Conservation (phyloP, 1,140 invertebrate genomes). For the Drosophila melanica region DNA sequence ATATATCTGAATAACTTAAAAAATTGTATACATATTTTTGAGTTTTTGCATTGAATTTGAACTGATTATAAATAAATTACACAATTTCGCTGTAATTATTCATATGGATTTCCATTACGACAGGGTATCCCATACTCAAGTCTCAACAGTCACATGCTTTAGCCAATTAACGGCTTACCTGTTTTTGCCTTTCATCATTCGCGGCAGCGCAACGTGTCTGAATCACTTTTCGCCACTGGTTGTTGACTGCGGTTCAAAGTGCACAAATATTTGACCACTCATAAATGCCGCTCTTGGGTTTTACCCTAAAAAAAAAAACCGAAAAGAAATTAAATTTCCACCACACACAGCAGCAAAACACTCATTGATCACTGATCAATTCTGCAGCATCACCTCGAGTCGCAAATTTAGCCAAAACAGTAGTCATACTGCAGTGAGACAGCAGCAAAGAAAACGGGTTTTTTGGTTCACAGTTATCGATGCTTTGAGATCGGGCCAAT, state of each 20-base stretch:
- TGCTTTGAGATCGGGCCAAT: conserved; percentile 17
- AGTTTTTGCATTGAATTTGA: too few species aligned
- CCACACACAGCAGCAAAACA: not conserved
- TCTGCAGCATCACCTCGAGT: conserved; percentile 16
- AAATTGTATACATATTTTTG: too few species aligned
- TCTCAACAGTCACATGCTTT: not conserved
- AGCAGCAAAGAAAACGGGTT: conserved; percentile 29
- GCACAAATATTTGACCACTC: conserved; percentile 68
- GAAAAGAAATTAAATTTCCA: conserved; percentile 2
- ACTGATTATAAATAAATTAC: too few species aligned
- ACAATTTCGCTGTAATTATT: too few species aligned
- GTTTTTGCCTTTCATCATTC: conserved; percentile 45
- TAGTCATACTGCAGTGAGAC: conserved; percentile 21
- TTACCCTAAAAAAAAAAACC: not conserved
- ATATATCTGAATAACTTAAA: too few species aligned
- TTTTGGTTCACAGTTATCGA: conserved; percentile 38
- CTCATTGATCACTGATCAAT: conserved; percentile 10
- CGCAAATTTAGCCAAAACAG: conserved; percentile 28
- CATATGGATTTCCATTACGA: not conserved
- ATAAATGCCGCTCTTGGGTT: conserved; percentile 43
- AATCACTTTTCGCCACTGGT: conserved; percentile 40
- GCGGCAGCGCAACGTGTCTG: conserved; percentile 39
- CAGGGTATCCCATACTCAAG: conserved; percentile 3
- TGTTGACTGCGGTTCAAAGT: conserved; percentile 46
- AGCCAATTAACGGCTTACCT: conserved; percentile 38